Evolutionary conservation across 1,140 invertebrate species (phyloP).

Genomic region (Macrotrachela quadricornifera): DNA sequence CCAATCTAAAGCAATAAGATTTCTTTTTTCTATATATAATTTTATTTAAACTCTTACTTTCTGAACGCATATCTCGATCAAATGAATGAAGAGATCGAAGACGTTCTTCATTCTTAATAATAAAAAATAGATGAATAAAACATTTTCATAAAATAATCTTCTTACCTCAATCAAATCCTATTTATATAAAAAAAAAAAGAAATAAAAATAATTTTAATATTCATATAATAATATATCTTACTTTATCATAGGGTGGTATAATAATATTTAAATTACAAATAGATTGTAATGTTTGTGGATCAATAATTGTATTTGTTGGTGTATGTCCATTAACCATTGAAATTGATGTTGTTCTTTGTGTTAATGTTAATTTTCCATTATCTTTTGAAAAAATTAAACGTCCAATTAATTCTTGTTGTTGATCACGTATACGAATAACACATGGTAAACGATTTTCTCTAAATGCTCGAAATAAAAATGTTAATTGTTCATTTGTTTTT

Average conservation of each 20-base stretch:
- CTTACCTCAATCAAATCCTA: too few relatives aligned
- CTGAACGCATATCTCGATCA: too few relatives aligned
- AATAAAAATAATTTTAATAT: not conserved
- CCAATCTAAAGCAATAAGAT: constrained; percentile 10
- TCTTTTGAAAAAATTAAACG: constrained; percentile 89
- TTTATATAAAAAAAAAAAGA: too few relatives aligned
- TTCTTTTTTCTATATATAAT: not conserved
- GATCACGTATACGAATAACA: constrained; percentile 72
- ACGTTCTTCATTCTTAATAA: too few relatives aligned
- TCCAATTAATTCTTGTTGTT: constrained; percentile 72
- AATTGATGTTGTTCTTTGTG: constrained; percentile 79
- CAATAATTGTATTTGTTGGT: constrained; percentile 37
- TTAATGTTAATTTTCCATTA: constrained; percentile 37
- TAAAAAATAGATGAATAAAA: not conserved
- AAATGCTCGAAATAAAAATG: constrained; percentile 86
- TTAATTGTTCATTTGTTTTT: constrained; percentile 76
- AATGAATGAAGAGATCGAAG: not conserved
- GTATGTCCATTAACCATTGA: constrained; percentile 43
- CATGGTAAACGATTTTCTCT: constrained; percentile 85
- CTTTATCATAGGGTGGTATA: constrained; percentile 37
- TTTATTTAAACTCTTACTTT: too few relatives aligned
- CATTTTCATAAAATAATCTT: too few relatives aligned
- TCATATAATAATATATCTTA: too few relatives aligned
- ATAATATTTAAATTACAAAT: constrained; percentile 86
- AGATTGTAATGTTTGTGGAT: constrained; percentile 50